Percentiles rank a stretch among this genome's conserved stretches.
These are phyloP conservation scores for Ricordea florida DNA, from an alignment of 92 coral and sea anemone species.

Conservation along the genomic window DNA sequence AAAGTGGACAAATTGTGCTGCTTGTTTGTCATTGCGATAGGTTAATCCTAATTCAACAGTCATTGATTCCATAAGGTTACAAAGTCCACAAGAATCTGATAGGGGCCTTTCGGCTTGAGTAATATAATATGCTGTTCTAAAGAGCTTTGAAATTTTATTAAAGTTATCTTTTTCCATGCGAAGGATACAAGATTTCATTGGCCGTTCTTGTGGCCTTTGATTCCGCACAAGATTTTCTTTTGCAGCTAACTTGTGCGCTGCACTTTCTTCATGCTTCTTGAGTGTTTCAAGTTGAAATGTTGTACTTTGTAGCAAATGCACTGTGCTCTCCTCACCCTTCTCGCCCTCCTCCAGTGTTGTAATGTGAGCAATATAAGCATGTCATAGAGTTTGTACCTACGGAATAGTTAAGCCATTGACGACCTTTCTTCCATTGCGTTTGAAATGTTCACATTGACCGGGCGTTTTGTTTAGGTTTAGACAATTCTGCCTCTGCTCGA, in stretches of 20 bases:
- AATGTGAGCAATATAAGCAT: slow-evolving; percentile 32
- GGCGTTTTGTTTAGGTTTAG: not conserved
- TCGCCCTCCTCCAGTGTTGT: slow-evolving; percentile 12
- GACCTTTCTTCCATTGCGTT: slow-evolving; percentile 1
- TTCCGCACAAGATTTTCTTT: slow-evolving; percentile 22
- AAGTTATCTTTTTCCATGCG: slow-evolving; percentile 58
- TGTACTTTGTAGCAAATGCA: slow-evolving; percentile 34
- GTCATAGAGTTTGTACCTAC: slow-evolving; percentile 18
- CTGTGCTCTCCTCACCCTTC: slow-evolving; percentile 26
- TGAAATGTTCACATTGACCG: slow-evolving; percentile 24
- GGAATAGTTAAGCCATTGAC: slow-evolving; percentile 30
- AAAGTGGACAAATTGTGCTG: slow-evolving; percentile 31
- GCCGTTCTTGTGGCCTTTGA: slow-evolving; percentile 41
- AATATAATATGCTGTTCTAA: slow-evolving; percentile 44
- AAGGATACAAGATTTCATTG: slow-evolving; percentile 50
- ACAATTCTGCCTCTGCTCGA: not conserved
- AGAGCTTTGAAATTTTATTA: slow-evolving; percentile 48
- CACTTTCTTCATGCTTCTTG: slow-evolving; percentile 46
- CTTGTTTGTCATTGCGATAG: slow-evolving; percentile 52
- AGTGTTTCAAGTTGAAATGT: slow-evolving; percentile 50
- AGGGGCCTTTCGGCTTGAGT: slow-evolving; percentile 52
- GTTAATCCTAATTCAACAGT: slow-evolving; percentile 44
- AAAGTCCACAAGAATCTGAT: slow-evolving; percentile 43
- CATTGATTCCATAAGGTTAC: slow-evolving; percentile 33
- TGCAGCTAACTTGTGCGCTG: slow-evolving; percentile 25